Evolutionary conservation across 2,888 invertebrate species (phyloP).

Genomic region (Nudaria mundana): DNA sequence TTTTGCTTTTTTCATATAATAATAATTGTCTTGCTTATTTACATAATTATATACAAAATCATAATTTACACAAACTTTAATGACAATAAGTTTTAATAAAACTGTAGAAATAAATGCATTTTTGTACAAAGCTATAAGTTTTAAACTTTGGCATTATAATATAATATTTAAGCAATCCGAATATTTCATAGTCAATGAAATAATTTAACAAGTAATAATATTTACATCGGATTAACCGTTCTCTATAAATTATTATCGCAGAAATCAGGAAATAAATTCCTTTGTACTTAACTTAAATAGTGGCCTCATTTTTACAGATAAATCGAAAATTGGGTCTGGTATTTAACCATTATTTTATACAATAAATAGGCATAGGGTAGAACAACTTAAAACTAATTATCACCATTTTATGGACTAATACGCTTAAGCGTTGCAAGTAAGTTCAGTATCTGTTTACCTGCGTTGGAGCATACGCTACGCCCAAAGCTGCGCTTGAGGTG

Average conservation of each 20-base stretch:
- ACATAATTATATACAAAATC: slow-evolving; percentile 67
- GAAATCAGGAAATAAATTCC: slow-evolving; percentile 69
- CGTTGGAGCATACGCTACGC: slow-evolving; percentile 88
- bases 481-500: slow-evolving; percentile 87
- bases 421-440: slow-evolving; percentile 77
- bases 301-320: slow-evolving; percentile 58
- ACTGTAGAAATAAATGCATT: slow-evolving; percentile 65
- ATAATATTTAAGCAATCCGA: slow-evolving; percentile 41
- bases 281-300: slow-evolving; percentile 52
- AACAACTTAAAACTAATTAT: slow-evolving; percentile 72
- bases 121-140: slow-evolving; percentile 73
- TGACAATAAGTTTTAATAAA: slow-evolving; percentile 53
- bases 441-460: slow-evolving; percentile 77
- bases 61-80: slow-evolving; percentile 69
- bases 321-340: slow-evolving; percentile 52
- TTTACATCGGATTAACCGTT: slow-evolving; percentile 54
- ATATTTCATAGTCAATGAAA: slow-evolving; percentile 31
- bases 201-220: slow-evolving; percentile 39
- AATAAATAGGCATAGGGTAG: slow-evolving; percentile 67
- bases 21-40: slow-evolving; percentile 59
- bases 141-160: slow-evolving; percentile 77
- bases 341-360: slow-evolving; percentile 42
- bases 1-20: slow-evolving; percentile 45
- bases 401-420: slow-evolving; percentile 78
- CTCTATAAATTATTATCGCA: slow-evolving; percentile 73